Conservation (phyloP, 1,140 invertebrate genomes). For the Drosophila kepulauana region DNA sequence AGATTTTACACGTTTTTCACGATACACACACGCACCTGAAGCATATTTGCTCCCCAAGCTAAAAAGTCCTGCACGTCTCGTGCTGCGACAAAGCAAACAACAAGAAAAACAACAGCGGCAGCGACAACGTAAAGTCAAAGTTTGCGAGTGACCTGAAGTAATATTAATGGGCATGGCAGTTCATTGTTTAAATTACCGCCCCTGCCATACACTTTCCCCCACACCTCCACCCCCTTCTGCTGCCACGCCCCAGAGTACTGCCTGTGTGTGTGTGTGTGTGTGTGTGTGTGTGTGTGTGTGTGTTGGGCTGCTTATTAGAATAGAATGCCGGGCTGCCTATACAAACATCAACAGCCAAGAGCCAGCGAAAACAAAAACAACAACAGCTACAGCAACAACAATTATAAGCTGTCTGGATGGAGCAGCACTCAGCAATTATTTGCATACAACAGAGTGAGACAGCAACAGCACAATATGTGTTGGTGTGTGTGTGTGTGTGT, state of each 20-base stretch:
- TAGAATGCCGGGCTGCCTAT: slow-evolving; percentile 50
- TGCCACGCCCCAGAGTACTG: slow-evolving; percentile 22
- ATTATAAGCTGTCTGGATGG: slow-evolving; percentile 46
- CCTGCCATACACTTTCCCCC: background rate
- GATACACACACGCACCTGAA: background rate
- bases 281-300: background rate
- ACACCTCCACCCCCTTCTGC: background rate
- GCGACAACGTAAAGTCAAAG: slow-evolving; percentile 59
- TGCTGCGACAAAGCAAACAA: slow-evolving; percentile 49
- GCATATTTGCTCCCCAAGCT: background rate
- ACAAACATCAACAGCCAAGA: slow-evolving; percentile 39
- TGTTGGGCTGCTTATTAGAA: slow-evolving; percentile 62
- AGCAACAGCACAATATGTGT: slow-evolving; percentile 17
- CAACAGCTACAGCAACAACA: slow-evolving; percentile 36
- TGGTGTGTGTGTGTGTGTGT: slow-evolving; percentile 23
- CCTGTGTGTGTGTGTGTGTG: background rate
- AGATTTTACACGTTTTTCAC: slow-evolving; percentile 29
- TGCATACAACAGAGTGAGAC: slow-evolving; percentile 60
- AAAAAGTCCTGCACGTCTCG: slow-evolving; percentile 37
- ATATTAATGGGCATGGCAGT: slow-evolving; percentile 79
- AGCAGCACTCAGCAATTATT: slow-evolving; percentile 71
- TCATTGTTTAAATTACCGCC: slow-evolving; percentile 76
- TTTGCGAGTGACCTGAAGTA: slow-evolving; percentile 74
- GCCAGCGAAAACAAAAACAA: slow-evolving; percentile 45
- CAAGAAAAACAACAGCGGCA: slow-evolving; percentile 9